These are phyloP conservation scores for Asteroscopus sphinx DNA, from an alignment of 2,888 invertebrate species.

Conservation along the genomic window DNA sequence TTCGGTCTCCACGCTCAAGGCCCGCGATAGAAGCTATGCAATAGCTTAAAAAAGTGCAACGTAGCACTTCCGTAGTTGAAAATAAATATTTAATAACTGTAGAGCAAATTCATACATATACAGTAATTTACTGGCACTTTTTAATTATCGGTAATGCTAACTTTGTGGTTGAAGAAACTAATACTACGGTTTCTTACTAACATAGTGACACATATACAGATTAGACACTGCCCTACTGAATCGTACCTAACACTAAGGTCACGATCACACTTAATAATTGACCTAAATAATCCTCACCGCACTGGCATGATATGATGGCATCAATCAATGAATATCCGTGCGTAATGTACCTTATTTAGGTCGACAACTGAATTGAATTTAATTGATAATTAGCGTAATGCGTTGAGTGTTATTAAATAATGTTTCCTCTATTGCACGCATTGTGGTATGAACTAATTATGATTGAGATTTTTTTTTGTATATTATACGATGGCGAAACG, in stretches of 20 bases:
- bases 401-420: slow-evolving; percentile 37
- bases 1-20: too few species aligned
- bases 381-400: slow-evolving; percentile 47
- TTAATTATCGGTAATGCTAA: too few species aligned
- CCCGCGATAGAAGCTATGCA: too few species aligned
- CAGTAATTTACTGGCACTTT: too few species aligned
- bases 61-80: too few species aligned
- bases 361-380: slow-evolving; percentile 61
- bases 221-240: slow-evolving; percentile 13
- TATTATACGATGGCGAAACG: too few species aligned
- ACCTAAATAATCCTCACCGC: slow-evolving; percentile 50
- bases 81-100: too few species aligned
- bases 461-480: slow-evolving; percentile 17
- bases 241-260: slow-evolving; percentile 38
- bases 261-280: slow-evolving; percentile 50
- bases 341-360: slow-evolving; percentile 50
- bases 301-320: too few species aligned
- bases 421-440: slow-evolving; percentile 32
- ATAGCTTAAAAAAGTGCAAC: too few species aligned
- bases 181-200: not conserved
- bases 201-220: slow-evolving; percentile 10
- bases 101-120: too few species aligned
- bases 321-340: slow-evolving; percentile 54
- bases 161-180: too few species aligned
- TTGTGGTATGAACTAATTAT: slow-evolving; percentile 33